Evolutionary conservation across 2,888 invertebrate species (phyloP).

Genomic region (Drosophila paramelanica): DNA sequence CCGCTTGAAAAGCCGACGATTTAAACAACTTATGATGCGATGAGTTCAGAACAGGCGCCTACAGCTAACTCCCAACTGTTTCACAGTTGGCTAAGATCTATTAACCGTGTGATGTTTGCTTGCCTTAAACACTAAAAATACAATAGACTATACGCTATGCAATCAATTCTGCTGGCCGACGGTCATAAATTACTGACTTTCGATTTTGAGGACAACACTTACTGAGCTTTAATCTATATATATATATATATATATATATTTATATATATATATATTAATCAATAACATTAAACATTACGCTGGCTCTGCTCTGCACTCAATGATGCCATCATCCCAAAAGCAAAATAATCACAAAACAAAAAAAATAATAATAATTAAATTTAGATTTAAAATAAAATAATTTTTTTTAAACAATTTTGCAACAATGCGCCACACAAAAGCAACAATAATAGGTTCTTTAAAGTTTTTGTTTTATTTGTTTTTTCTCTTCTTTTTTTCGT

Average conservation of each 20-base stretch:
- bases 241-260: neutral
- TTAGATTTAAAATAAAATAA: conserved; percentile 32
- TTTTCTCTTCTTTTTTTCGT: conserved; percentile 37
- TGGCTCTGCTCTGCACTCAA: conserved; percentile 73
- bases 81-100: conserved; percentile 8
- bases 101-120: conserved; percentile 18
- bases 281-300: conserved; percentile 36
- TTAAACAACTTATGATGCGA: conserved; percentile 42
- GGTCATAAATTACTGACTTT: conserved; percentile 78
- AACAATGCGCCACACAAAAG: conserved; percentile 63
- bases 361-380: conserved; percentile 39
- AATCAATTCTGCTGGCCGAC: conserved; percentile 46
- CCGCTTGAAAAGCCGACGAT: conserved; percentile 5
- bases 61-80: conserved; percentile 2
- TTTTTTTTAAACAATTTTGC: conserved; percentile 46
- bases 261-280: conserved; percentile 9
- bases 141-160: conserved; percentile 18
- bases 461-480: conserved; percentile 72
- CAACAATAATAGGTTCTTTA: conserved; percentile 64
- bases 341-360: conserved; percentile 15
- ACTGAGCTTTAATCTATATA: conserved; percentile 15
- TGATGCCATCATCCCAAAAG: conserved; percentile 84
- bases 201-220: conserved; percentile 22
- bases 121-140: conserved; percentile 37
- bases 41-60: conserved; percentile 61